Evolutionary conservation across 2,113 vertebrate genomes (phyloP).

Genomic region (Callopanchax toddi): DNA sequence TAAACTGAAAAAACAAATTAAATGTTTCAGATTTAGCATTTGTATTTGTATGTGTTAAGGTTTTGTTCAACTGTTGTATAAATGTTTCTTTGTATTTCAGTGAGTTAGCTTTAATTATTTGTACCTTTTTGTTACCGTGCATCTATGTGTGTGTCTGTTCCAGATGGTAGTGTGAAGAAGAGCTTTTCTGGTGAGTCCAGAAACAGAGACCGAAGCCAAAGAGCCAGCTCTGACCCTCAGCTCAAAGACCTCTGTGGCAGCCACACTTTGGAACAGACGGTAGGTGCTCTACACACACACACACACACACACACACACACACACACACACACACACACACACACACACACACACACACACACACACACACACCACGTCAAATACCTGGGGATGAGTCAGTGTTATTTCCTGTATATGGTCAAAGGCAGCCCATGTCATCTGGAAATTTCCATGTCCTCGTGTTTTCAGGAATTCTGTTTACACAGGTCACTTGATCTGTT

Average conservation of each 20-base stretch:
- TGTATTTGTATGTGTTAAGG: no score
- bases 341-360: background rate
- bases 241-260: constrained; percentile 72
- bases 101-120: constrained; percentile 2
- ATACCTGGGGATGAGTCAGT: constrained; percentile 28
- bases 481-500: constrained; percentile 11
- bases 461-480: constrained; percentile 21
- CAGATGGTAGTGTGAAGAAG: constrained; percentile 85
- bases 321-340: background rate
- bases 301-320: background rate
- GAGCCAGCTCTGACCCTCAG: constrained; percentile 78
- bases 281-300: constrained; percentile 24
- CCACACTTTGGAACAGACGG: constrained; percentile 69
- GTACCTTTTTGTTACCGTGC: background rate
- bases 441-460: constrained; percentile 34
- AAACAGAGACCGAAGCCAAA: constrained; percentile 78
- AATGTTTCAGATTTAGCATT: no score
- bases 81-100: background rate
- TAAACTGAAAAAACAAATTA: no score
- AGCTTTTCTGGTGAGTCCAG: constrained; percentile 67
- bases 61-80: background rate
- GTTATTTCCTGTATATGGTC: constrained; percentile 48
- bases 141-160: constrained; percentile 12
- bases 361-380: background rate
- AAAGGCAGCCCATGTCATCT: constrained; percentile 22